Percentiles rank a stretch among this genome's conserved stretches.
Evolutionary conservation across 2,888 invertebrate species (phyloP).

Genomic region (Drosophila prolongata): DNA sequence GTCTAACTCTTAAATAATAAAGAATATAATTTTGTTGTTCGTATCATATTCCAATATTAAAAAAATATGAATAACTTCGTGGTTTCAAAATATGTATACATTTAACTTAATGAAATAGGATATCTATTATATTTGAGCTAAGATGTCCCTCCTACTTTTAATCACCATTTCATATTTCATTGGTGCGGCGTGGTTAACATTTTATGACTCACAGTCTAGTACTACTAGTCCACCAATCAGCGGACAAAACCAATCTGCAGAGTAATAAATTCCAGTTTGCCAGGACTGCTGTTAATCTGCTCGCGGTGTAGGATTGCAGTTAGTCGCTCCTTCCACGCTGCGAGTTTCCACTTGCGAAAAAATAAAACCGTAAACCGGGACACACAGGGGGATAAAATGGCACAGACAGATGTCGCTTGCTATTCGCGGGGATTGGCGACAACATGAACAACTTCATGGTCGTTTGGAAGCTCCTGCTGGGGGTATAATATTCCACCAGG

Average conservation of each 20-base stretch:
- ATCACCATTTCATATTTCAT: conserved; percentile 28
- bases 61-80: too few relatives aligned
- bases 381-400: conserved; percentile 18
- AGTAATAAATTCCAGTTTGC: conserved; percentile 19
- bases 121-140: not conserved
- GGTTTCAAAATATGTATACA: too few relatives aligned
- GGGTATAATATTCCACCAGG: not conserved
- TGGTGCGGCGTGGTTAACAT: conserved; percentile 6
- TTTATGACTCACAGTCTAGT: conserved; percentile 12
- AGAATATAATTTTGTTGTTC: too few relatives aligned
- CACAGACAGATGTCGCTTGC: conserved; percentile 16
- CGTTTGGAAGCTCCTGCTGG: not conserved
- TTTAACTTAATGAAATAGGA: too few relatives aligned
- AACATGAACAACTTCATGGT: conserved; percentile 1
- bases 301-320: conserved; percentile 18
- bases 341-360: conserved; percentile 15
- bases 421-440: conserved; percentile 1
- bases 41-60: too few relatives aligned
- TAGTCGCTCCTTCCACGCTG: conserved; percentile 9
- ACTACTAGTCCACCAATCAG: conserved; percentile 16
- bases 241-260: conserved; percentile 17
- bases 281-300: conserved; percentile 12
- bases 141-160: not conserved
- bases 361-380: conserved; percentile 14
- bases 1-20: too few relatives aligned